Conservation (phyloP, 2,797 vertebrate species). For the Botia kubotai region DNA sequence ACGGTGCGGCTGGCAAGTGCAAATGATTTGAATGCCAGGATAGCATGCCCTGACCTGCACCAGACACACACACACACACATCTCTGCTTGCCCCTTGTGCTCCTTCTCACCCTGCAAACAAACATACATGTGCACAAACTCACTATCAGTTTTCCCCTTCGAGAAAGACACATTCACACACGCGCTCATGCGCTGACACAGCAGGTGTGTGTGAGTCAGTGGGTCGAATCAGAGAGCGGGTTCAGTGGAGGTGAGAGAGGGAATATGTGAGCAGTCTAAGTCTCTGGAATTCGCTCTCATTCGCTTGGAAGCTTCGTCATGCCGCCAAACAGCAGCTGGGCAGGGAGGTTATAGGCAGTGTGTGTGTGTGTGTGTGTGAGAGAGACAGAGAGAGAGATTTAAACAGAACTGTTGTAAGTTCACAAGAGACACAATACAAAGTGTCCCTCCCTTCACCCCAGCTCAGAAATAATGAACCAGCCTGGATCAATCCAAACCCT, state of each 20-base stretch:
- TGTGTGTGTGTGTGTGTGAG: slow-evolving; percentile 47
- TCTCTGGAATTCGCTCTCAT: slow-evolving; percentile 67
- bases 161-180: background rate
- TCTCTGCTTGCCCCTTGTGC: background rate
- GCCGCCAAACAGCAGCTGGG: slow-evolving; percentile 77
- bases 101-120: slow-evolving; percentile 10
- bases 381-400: background rate
- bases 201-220: background rate
- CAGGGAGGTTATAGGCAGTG: slow-evolving; percentile 71
- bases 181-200: background rate
- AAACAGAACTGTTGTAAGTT: slow-evolving; percentile 39
- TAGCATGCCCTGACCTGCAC: slow-evolving; percentile 44
- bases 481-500: background rate
- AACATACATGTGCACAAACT: slow-evolving; percentile 27
- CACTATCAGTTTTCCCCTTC: background rate
- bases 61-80: background rate
- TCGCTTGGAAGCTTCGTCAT: slow-evolving; percentile 74
- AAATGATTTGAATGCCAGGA: slow-evolving; percentile 48
- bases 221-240: background rate
- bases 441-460: background rate
- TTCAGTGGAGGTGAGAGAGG: slow-evolving; percentile 6
- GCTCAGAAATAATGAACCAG: background rate
- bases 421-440: background rate
- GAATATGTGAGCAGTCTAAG: slow-evolving; percentile 60
- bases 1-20: slow-evolving; percentile 45